Conservation (phyloP, 1,140 invertebrate genomes). For the Amyelois transitella region DNA sequence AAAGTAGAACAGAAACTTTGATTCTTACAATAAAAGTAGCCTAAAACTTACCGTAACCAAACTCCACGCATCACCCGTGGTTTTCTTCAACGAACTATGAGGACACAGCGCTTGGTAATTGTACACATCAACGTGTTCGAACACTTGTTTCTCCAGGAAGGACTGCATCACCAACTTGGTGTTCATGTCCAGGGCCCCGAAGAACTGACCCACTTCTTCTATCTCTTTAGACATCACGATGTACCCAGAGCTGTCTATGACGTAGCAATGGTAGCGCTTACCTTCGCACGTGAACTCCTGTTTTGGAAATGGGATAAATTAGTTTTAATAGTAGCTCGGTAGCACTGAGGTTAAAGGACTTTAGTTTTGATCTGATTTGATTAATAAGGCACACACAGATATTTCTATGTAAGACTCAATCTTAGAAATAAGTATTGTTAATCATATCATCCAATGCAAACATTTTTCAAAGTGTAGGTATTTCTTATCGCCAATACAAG, state of each 20-base stretch:
- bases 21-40: too few species aligned
- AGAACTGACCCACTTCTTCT: constrained; percentile 86
- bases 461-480: too few species aligned
- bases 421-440: too few species aligned
- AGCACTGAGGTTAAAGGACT: too few species aligned
- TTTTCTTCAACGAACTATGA: constrained; percentile 21
- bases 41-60: constrained; percentile 39
- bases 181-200: constrained; percentile 87
- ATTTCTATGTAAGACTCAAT: too few species aligned
- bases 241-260: constrained; percentile 93
- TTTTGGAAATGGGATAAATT: constrained; percentile 22
- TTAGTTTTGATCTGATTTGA: too few species aligned
- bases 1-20: too few species aligned
- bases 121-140: constrained; percentile 84
- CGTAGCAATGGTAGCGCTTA: constrained; percentile 83
- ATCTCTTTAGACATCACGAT: constrained; percentile 84
- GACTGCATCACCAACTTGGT: constrained; percentile 79
- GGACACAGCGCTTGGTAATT: constrained; percentile 90
- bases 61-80: constrained; percentile 33
- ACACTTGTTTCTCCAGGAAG: constrained; percentile 84
- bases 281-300: constrained; percentile 75
- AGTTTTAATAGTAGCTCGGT: neutral
- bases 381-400: too few species aligned
- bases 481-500: too few species aligned
- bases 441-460: too few species aligned